Percentiles rank a stretch among this genome's conserved stretches.
Conservation (phyloP, 2,113 vertebrate genomes). For the Serinus canaria region DNA sequence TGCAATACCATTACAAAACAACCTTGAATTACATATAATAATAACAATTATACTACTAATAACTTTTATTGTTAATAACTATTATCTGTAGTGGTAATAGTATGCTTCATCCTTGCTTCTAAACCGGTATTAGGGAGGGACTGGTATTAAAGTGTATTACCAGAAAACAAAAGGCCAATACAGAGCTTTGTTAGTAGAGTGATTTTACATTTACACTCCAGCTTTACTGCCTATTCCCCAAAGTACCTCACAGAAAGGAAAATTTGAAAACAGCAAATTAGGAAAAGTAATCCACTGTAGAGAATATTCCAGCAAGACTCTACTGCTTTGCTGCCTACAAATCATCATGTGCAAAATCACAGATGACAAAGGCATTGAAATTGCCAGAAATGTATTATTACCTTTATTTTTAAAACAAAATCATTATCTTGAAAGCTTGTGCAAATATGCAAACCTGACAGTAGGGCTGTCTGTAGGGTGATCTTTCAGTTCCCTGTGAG, state of each 20-base stretch:
- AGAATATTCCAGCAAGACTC: not conserved
- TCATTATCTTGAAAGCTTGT: not conserved
- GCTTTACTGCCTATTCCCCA: not conserved
- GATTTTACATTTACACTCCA: not conserved
- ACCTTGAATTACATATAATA: not conserved
- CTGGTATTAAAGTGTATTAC: not conserved
- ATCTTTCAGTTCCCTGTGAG: not conserved
- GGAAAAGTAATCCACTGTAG: not conserved
- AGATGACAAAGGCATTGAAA: not conserved
- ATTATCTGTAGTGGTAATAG: not conserved
- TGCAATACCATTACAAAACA: not conserved
- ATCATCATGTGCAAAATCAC: not conserved
- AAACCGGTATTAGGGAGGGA: not conserved
- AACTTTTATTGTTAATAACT: not conserved
- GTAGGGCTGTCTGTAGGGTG: not conserved
- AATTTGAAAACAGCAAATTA: not conserved
- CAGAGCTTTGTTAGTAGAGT: not conserved
- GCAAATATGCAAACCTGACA: not conserved
- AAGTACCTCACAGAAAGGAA: not conserved
- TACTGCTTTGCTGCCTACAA: not conserved
- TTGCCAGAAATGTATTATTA: not conserved
- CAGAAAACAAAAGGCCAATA: not conserved
- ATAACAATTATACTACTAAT: not conserved
- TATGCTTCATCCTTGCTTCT: not conserved
- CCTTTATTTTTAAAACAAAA: not conserved